Evolutionary conservation across 2,113 vertebrate genomes (phyloP).

Genomic region (Pterocles gutturalis): DNA sequence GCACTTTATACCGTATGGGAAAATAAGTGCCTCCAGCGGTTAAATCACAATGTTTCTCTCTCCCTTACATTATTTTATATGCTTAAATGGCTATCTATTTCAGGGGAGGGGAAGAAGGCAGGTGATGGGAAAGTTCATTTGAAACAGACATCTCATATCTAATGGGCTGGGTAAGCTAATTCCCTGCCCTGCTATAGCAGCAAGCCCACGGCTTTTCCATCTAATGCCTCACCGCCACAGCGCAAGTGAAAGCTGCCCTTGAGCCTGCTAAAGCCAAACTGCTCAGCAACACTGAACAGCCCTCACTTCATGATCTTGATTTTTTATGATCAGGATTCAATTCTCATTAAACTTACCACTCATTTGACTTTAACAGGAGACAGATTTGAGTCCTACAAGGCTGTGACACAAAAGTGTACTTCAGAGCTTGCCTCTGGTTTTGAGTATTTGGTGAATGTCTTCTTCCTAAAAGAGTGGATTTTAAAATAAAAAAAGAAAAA

Average conservation of each 20-base stretch:
- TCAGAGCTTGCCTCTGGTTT: background rate
- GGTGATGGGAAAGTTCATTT: conserved; percentile 3
- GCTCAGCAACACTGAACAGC: background rate
- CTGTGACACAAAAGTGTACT: background rate
- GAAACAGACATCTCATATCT: background rate
- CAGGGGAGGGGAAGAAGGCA: background rate
- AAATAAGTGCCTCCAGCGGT: background rate
- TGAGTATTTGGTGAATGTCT: background rate
- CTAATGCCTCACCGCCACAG: background rate
- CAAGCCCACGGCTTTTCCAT: background rate
- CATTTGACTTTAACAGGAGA: background rate
- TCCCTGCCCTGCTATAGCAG: background rate
- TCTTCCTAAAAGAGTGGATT: background rate
- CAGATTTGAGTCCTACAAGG: background rate
- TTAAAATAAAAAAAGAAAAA: background rate
- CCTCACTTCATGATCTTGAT: background rate
- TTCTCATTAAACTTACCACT: background rate
- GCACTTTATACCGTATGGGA: background rate
- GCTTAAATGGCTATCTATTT: background rate
- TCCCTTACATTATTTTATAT: conserved; percentile 16
- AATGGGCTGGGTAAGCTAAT: background rate
- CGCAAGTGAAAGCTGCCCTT: background rate
- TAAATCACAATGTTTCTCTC: conserved; percentile 20
- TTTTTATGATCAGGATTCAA: background rate
- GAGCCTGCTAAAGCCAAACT: background rate